Conservation (phyloP, 1,140 invertebrate species). For the Zaprionus taronus region DNA sequence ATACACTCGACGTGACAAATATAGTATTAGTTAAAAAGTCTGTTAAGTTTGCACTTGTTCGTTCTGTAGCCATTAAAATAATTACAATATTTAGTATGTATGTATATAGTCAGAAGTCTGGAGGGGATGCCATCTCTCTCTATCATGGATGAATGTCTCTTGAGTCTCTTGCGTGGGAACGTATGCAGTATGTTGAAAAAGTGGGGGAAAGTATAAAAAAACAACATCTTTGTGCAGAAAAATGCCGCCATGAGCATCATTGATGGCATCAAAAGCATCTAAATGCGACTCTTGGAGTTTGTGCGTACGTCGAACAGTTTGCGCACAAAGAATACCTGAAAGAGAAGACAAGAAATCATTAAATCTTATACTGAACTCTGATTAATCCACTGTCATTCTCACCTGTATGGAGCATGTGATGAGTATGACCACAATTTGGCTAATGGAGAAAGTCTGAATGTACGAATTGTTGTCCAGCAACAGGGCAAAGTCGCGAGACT, state of each 20-base stretch:
- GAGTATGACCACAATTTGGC: constrained; percentile 93
- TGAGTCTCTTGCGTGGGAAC: background rate
- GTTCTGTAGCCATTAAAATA: constrained; percentile 61
- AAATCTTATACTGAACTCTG: background rate
- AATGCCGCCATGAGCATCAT: constrained; percentile 26
- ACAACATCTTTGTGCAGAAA: constrained; percentile 24
- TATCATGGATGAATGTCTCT: constrained; percentile 5
- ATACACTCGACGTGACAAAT: constrained; percentile 43
- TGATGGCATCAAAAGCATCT: constrained; percentile 43
- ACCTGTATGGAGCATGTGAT: constrained; percentile 87
- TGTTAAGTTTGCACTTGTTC: constrained; percentile 67
- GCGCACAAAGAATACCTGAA: constrained; percentile 95
- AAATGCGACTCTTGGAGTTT: constrained; percentile 74
- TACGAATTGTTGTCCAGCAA: constrained; percentile 93
- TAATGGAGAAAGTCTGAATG: constrained; percentile 93
- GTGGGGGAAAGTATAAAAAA: constrained; percentile 15
- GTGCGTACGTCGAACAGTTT: constrained; percentile 93
- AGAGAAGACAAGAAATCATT: background rate
- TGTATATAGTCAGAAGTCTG: constrained; percentile 1
- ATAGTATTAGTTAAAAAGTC: constrained; percentile 51
- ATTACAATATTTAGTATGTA: constrained; percentile 23
- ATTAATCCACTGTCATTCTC: background rate
- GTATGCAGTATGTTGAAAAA: constrained; percentile 23
- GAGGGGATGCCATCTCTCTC: background rate
- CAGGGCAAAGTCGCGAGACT: constrained; percentile 92